Conservation (phyloP, 2,888 invertebrate species). For the Malthinus seriepunctatus region DNA sequence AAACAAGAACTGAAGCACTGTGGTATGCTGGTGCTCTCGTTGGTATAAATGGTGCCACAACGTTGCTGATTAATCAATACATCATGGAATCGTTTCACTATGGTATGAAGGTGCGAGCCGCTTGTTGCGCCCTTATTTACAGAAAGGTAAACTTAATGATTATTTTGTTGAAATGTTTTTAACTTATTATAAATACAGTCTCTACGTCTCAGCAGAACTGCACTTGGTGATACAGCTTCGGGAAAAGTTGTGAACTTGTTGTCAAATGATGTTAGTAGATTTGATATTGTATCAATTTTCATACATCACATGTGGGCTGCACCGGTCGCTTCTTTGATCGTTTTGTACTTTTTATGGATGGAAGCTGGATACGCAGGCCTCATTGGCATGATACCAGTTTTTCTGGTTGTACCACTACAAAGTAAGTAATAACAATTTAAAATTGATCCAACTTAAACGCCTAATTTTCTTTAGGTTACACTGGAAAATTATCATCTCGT, state of each 20-base stretch:
- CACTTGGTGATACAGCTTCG: slow-evolving; percentile 73
- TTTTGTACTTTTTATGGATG: slow-evolving; percentile 77
- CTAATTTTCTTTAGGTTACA: slow-evolving; percentile 57
- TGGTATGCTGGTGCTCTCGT: slow-evolving; percentile 65
- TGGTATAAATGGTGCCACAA: slow-evolving; percentile 59
- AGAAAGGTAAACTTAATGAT: slow-evolving; percentile 69
- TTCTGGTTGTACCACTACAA: slow-evolving; percentile 83
- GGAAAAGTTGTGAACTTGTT: slow-evolving; percentile 93
- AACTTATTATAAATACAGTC: slow-evolving; percentile 57
- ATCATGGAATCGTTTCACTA: slow-evolving; percentile 71
- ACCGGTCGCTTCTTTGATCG: slow-evolving; percentile 68
- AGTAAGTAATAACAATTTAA: slow-evolving; percentile 55
- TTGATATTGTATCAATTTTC: slow-evolving; percentile 83
- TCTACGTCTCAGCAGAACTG: slow-evolving; percentile 69
- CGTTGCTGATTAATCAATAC: slow-evolving; percentile 68
- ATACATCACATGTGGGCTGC: slow-evolving; percentile 88
- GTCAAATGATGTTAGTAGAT: slow-evolving; percentile 91
- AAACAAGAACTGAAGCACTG: slow-evolving; percentile 62
- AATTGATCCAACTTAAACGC: slow-evolving; percentile 21
- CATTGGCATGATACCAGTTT: slow-evolving; percentile 76
- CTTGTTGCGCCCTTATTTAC: slow-evolving; percentile 81
- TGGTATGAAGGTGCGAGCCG: slow-evolving; percentile 81
- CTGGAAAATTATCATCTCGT: slow-evolving; percentile 65
- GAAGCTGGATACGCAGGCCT: slow-evolving; percentile 75
- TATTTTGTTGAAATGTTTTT: slow-evolving; percentile 21